These are phyloP conservation scores for Drosophila nr. medialis DNA, from an alignment of 2,888 invertebrate genomes.

Conservation along the genomic window DNA sequence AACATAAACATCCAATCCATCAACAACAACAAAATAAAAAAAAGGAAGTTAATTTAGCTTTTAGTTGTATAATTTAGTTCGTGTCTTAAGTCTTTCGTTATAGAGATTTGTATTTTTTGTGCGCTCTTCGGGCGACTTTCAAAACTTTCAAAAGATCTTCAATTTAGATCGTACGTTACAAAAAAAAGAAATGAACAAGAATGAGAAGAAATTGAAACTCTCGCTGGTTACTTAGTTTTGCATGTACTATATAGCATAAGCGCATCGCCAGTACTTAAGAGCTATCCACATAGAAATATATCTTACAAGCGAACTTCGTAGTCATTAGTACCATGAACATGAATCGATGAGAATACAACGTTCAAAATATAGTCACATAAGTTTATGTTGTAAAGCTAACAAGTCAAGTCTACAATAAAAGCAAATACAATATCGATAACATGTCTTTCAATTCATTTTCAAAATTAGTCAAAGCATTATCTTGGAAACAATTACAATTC, in stretches of 20 bases:
- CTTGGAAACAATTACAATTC: neutral
- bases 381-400: conserved; percentile 56
- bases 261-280: conserved; percentile 34
- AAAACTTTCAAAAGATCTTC: conserved; percentile 81
- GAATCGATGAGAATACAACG: conserved; percentile 38
- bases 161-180: conserved; percentile 64
- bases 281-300: neutral
- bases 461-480: neutral
- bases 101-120: conserved; percentile 71
- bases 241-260: conserved; percentile 66
- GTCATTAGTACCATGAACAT: conserved; percentile 63
- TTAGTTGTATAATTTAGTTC: conserved; percentile 46
- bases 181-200: conserved; percentile 3
- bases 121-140: conserved; percentile 51
- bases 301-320: conserved; percentile 54
- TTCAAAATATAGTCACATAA: conserved; percentile 69
- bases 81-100: conserved; percentile 81
- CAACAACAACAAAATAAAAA: neutral
- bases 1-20: conserved; percentile 27
- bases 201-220: conserved; percentile 9
- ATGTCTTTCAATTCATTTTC: neutral
- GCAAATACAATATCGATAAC: conserved; percentile 25
- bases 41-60: conserved; percentile 17
- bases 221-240: conserved; percentile 50
- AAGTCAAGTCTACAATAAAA: conserved; percentile 66